Evolutionary conservation across 1,140 invertebrate genomes (phyloP).

Genomic region (Bilobella aurantiaca): DNA sequence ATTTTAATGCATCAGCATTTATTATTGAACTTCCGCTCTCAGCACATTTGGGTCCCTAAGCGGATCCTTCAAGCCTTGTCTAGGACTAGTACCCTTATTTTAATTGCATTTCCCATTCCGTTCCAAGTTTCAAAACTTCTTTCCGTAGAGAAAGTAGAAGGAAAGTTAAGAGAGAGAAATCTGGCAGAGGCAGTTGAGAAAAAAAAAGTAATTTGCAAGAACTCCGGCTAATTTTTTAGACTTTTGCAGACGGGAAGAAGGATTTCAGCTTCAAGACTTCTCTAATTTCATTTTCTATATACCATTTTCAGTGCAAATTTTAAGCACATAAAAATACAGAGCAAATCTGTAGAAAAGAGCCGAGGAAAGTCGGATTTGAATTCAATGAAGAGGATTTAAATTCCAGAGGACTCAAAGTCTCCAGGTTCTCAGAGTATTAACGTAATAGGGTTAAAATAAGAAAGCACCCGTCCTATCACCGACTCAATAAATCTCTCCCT

Average conservation of each 20-base stretch:
- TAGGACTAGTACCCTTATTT: slow-evolving; percentile 3
- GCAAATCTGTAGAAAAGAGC: too few species aligned
- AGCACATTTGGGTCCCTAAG: not conserved
- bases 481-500: not conserved
- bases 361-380: not conserved
- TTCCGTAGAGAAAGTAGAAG: too few species aligned
- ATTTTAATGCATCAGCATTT: slow-evolving; percentile 7
- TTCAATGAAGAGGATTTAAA: not conserved
- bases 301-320: too few species aligned
- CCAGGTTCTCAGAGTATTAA: not conserved
- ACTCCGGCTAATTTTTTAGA: too few species aligned
- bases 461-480: not conserved
- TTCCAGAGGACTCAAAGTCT: not conserved
- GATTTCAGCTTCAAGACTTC: not conserved
- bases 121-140: too few species aligned
- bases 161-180: not conserved
- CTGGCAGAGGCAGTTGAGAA: not conserved
- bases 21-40: not conserved
- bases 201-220: not conserved
- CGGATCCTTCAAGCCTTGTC: too few species aligned
- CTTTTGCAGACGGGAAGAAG: not conserved
- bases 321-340: too few species aligned
- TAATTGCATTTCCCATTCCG: not conserved
- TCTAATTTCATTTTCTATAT: not conserved
- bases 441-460: slow-evolving; percentile 4